These are phyloP conservation scores for Allacma fusca DNA, from an alignment of 2,888 invertebrate genomes.

Conservation along the genomic window DNA sequence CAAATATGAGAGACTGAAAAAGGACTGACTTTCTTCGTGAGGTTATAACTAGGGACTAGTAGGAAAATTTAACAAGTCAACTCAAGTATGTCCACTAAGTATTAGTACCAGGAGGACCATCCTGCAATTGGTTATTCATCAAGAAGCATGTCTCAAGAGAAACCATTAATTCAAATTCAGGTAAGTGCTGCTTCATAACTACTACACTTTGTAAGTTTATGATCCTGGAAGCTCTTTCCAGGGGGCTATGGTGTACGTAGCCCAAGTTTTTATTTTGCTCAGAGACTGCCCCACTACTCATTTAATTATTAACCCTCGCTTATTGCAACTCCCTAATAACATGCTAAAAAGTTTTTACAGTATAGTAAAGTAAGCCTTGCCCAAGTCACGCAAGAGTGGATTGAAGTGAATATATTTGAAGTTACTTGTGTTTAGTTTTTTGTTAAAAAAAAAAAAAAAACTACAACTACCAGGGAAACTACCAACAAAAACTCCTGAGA, in stretches of 20 bases:
- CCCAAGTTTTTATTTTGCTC: too few relatives aligned
- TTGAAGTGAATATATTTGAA: background rate
- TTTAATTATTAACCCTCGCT: too few relatives aligned
- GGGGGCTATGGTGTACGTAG: too few relatives aligned
- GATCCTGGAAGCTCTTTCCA: background rate
- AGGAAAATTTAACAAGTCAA: background rate
- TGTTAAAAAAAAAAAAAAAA: too few relatives aligned
- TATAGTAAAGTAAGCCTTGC: too few relatives aligned
- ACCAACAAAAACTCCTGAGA: too few relatives aligned
- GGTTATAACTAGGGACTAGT: background rate
- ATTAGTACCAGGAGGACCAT: conserved; percentile 7
- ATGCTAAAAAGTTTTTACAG: too few relatives aligned
- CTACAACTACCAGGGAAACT: too few relatives aligned
- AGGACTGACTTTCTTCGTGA: conserved; percentile 17
- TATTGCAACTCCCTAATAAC: too few relatives aligned
- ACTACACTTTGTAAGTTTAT: background rate
- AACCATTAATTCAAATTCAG: conserved; percentile 48
- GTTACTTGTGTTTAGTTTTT: too few relatives aligned
- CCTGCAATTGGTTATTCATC: background rate
- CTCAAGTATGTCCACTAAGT: conserved; percentile 8
- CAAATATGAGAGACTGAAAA: conserved; percentile 19
- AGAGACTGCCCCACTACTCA: too few relatives aligned
- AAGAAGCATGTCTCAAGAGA: conserved; percentile 42
- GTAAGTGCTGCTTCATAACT: conserved; percentile 12
- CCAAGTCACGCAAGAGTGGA: too few relatives aligned